Base-by-base conservation (phyloP, 2,888 invertebrate species). In the Caenorhabditis auriculariae region DNA sequence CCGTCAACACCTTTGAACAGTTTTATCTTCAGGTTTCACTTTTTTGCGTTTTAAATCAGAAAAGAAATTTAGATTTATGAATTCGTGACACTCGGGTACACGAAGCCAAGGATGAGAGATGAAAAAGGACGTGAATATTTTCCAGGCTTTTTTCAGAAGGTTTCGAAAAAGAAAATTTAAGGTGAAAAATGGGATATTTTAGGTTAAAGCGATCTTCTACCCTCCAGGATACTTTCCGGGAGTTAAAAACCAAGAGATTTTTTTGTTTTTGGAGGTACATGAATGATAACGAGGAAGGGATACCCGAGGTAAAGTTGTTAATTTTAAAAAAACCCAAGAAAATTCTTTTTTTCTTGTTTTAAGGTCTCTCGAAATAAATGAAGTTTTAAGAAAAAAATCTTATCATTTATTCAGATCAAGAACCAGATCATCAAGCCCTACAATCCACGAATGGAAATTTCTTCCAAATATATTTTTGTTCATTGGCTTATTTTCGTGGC, bases 141-240 rank as follows among this genome's bases (percentile, higher is more conserved):
- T 39, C 63, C 63, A 3, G 60, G 63, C 17, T 45, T 42, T 21
- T 27, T 41, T 0, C 85, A 91, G 77, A 90, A 66, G 48, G 61
- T 65, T 7, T n/a, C 28, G 9, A 9, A 17, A 81, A 85, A 15
- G 9, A 32, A 9, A 12, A n/a, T n/a, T 9, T n/a, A 32, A 9
- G 35, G 35, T 17, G 9, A 41, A 41, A 41, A 7, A 15, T 12
- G 7, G 7, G 7, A n/a, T n/a, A 21, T 17, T 60, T 24, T 47
- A 88, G 81, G 69, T 91, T 19, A 86, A 85, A 3, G 88, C 88
- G 0, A 78, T 90, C 1, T 87, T 90, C 81, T 90, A 89, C 84
- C 91, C 91, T 0, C 92, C 92, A 0, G 91, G 91, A 72, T 92
- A 91, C 91, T 85, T 87, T 66, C 90, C 91, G 0, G 91, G 91